Conservation (phyloP, 2,888 invertebrate species). For the Crematogaster levior region DNA sequence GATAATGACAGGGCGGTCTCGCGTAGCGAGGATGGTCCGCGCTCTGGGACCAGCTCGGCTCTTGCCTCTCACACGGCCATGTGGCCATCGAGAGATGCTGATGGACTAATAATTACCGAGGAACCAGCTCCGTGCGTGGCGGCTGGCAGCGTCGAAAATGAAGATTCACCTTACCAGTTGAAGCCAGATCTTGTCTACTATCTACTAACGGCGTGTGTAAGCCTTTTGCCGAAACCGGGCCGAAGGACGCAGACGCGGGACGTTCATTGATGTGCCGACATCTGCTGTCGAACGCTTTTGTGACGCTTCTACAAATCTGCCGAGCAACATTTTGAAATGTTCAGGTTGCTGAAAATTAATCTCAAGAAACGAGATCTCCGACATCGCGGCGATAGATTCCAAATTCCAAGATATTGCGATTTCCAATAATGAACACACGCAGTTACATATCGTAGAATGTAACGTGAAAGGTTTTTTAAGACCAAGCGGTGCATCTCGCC, state of each 20-base stretch:
- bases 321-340: not conserved
- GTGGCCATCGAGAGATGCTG: conserved; percentile 83
- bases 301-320: not conserved
- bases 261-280: conserved; percentile 33
- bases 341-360: not conserved
- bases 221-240: conserved; percentile 12
- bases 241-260: conserved; percentile 33
- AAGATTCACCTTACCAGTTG: conserved; percentile 76
- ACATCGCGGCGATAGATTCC: not conserved
- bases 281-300: not conserved
- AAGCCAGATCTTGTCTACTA: conserved; percentile 56
- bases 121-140: conserved; percentile 73
- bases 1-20: conserved; percentile 85
- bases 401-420: not conserved
- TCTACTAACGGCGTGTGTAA: conserved; percentile 49
- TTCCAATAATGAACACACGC: not conserved
- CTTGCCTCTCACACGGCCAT: conserved; percentile 79
- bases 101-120: conserved; percentile 84
- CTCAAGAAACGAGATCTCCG: not conserved
- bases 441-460: conserved; percentile 1
- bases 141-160: conserved; percentile 76
- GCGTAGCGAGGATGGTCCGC: conserved; percentile 77
- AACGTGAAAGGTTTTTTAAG: conserved; percentile 63
- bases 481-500: conserved; percentile 66
- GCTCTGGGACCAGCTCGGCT: conserved; percentile 68